These are phyloP conservation scores for Centropyge bicolor DNA, from an alignment of 2,797 vertebrate genomes.

Conservation along the genomic window DNA sequence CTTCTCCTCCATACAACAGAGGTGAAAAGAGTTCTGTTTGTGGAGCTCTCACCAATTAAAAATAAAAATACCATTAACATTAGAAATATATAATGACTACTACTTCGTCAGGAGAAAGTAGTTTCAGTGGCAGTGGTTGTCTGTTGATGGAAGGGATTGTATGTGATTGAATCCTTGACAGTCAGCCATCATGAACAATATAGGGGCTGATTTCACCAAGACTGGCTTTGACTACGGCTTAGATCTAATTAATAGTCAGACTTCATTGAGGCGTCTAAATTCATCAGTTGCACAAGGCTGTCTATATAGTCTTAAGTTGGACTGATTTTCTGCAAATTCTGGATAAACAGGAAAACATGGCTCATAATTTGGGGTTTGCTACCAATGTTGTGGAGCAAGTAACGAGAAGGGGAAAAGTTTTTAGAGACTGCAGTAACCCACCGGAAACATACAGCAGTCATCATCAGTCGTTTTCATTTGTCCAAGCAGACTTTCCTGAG, in stretches of 20 bases:
- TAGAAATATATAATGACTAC: not conserved
- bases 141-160: not conserved
- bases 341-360: not conserved
- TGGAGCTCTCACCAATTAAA: not conserved
- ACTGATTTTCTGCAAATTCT: not conserved
- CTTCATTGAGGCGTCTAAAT: not conserved
- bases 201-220: not conserved
- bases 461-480: not conserved
- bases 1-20: not conserved
- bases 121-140: not conserved
- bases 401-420: not conserved
- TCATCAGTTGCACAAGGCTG: not conserved
- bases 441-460: not conserved
- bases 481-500: not conserved
- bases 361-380: not conserved
- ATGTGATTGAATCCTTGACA: conserved; percentile 7
- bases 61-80: not conserved
- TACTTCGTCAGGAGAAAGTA: not conserved
- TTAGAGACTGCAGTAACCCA: not conserved
- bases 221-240: not conserved
- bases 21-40: not conserved
- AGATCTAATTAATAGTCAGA: not conserved
- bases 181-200: not conserved
- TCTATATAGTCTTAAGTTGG: not conserved
- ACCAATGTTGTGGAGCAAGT: not conserved